Evolutionary conservation across 1,140 invertebrate species (phyloP).

Genomic region (Diabrotica undecimpunctata): DNA sequence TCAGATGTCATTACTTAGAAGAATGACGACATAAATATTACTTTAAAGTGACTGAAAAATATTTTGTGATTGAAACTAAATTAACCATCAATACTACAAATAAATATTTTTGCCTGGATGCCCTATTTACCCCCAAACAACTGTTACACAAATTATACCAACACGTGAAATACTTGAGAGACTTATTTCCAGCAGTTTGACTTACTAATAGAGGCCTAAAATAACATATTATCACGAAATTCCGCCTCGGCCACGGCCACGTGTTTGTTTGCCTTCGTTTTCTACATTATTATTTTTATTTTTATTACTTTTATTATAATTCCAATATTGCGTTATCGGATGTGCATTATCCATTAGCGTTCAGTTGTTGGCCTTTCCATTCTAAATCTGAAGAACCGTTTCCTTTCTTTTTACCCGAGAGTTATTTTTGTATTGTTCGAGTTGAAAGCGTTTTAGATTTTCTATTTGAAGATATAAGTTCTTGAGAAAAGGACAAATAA

Average conservation of each 20-base stretch:
- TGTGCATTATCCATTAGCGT: not conserved
- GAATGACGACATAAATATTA: too few relatives aligned
- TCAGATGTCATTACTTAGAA: too few relatives aligned
- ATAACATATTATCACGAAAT: conserved; percentile 21
- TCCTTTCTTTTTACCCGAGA: conserved; percentile 7
- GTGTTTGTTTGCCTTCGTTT: conserved; percentile 13
- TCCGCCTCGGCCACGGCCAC: conserved; percentile 10
- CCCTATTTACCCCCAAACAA: not conserved
- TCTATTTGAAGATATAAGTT: too few relatives aligned
- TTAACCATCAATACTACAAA: too few relatives aligned
- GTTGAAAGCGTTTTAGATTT: too few relatives aligned
- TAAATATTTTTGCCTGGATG: too few relatives aligned
- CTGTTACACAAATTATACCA: not conserved
- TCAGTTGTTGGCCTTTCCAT: conserved; percentile 5
- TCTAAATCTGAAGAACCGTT: conserved; percentile 14
- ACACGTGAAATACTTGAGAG: conserved; percentile 14
- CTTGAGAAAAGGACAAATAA: too few relatives aligned
- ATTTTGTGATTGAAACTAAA: too few relatives aligned
- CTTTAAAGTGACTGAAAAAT: too few relatives aligned
- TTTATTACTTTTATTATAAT: conserved; percentile 10
- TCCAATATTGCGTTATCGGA: conserved; percentile 17
- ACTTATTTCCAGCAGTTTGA: conserved; percentile 13
- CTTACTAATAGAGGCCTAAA: conserved; percentile 16
- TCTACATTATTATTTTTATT: conserved; percentile 8
- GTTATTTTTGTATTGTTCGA: too few relatives aligned